These are phyloP conservation scores for Bombus polaris DNA, from an alignment of 1,140 invertebrate genomes.

Conservation along the genomic window DNA sequence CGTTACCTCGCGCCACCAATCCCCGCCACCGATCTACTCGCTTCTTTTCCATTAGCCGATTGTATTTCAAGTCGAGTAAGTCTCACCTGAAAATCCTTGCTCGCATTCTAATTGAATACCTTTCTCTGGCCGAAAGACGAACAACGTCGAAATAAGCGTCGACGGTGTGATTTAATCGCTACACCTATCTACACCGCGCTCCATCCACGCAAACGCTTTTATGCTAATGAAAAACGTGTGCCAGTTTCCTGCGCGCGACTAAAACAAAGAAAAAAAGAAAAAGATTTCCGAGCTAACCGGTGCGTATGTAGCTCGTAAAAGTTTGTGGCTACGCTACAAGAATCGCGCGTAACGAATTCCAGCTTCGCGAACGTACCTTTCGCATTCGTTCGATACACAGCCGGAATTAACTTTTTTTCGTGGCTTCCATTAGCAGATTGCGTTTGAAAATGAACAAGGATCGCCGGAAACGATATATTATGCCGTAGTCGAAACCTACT, in stretches of 20 bases:
- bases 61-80: slow-evolving; percentile 74
- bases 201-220: slow-evolving; percentile 16
- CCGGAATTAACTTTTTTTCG: slow-evolving; percentile 25
- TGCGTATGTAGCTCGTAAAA: neutral
- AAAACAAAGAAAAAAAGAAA: neutral
- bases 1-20: slow-evolving; percentile 29
- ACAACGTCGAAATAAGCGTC: slow-evolving; percentile 12
- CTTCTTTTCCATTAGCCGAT: slow-evolving; percentile 75
- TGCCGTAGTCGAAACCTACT: neutral
- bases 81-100: slow-evolving; percentile 68
- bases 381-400: neutral
- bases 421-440: slow-evolving; percentile 40
- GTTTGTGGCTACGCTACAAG: neutral
- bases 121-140: slow-evolving; percentile 4
- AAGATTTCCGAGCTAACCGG: no score
- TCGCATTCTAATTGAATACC: slow-evolving; percentile 72
- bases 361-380: neutral
- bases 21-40: slow-evolving; percentile 18
- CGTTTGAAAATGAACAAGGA: slow-evolving; percentile 1
- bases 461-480: neutral
- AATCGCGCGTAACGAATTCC: neutral
- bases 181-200: slow-evolving; percentile 15
- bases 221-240: slow-evolving; percentile 33
- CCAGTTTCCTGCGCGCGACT: neutral
- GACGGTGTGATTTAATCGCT: slow-evolving; percentile 39